phyloP scores from a whole-genome alignment of 30 jellyfish, hydroid and myxozoan genomes.

The Haliclystus octoradiatus region DNA sequence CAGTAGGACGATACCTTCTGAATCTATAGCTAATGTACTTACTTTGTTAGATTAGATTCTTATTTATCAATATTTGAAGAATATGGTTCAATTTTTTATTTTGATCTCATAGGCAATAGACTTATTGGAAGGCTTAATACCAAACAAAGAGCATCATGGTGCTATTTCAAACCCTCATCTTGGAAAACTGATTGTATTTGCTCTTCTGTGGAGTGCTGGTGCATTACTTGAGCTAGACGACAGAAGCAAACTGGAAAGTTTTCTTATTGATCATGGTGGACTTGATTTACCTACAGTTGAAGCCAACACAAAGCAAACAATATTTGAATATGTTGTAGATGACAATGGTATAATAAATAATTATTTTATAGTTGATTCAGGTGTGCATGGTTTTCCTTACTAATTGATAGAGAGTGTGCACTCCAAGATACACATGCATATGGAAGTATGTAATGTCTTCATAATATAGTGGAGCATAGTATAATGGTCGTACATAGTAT shows the following conservation, averaged over 20 bases:
- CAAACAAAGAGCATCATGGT: constrained; percentile 65
- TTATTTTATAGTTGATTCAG: too few species aligned
- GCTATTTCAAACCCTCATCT: constrained; percentile 40
- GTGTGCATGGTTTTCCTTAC: too few species aligned
- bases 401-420: too few species aligned
- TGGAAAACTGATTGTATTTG: constrained; percentile 62
- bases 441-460: too few species aligned
- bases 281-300: constrained; percentile 42
- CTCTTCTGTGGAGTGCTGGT: constrained; percentile 95
- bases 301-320: constrained; percentile 68
- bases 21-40: too few species aligned
- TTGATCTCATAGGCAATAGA: constrained; percentile 72
- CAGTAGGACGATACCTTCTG: too few species aligned
- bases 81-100: too few species aligned
- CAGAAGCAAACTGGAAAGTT: constrained; percentile 72
- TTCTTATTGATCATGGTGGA: constrained; percentile 21
- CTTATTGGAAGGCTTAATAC: constrained; percentile 74
- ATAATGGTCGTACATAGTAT: too few species aligned
- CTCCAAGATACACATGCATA: too few species aligned
- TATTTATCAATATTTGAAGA: too few species aligned
- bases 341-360: constrained; percentile 39
- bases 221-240: constrained; percentile 82
- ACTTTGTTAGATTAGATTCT: too few species aligned
- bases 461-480: too few species aligned
- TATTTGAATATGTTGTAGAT: constrained; percentile 55